Evolutionary conservation across 1,140 invertebrate species (phyloP).

Genomic region (Drosophila saltans): DNA sequence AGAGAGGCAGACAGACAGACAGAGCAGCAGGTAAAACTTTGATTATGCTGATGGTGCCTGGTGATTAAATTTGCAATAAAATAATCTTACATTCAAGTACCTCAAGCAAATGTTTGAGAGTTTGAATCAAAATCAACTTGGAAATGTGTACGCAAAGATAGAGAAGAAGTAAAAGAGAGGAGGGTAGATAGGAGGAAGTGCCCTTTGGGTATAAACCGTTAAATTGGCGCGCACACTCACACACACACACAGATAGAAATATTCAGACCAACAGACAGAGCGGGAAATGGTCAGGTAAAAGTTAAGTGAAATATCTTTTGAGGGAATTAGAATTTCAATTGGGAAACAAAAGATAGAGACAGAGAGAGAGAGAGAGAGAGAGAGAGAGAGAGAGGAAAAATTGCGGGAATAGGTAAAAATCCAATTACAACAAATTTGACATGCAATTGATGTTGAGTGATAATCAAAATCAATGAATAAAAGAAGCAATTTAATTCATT

Average conservation of each 20-base stretch:
- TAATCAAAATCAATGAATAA: conserved; percentile 11
- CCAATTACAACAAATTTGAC: conserved; percentile 12
- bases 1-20: not conserved
- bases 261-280: not conserved
- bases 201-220: conserved; percentile 44
- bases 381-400: not conserved
- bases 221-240: conserved; percentile 8
- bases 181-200: conserved; percentile 30
- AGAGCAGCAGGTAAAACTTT: conserved; percentile 34
- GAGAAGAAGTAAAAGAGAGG: not conserved
- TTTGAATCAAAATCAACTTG: conserved; percentile 11
- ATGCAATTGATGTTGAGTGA: conserved; percentile 7
- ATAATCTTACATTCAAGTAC: conserved; percentile 52
- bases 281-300: conserved; percentile 26
- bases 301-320: conserved; percentile 35
- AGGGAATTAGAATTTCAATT: conserved; percentile 20
- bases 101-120: conserved; percentile 24
- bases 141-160: not conserved
- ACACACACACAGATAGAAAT: not conserved
- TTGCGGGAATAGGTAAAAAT: not conserved
- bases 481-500: not conserved
- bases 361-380: not conserved
- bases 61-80: conserved; percentile 80
- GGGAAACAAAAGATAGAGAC: conserved; percentile 32
- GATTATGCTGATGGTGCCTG: conserved; percentile 74